Conservation (phyloP, 2,888 invertebrate species). For the Patella pellucida region DNA sequence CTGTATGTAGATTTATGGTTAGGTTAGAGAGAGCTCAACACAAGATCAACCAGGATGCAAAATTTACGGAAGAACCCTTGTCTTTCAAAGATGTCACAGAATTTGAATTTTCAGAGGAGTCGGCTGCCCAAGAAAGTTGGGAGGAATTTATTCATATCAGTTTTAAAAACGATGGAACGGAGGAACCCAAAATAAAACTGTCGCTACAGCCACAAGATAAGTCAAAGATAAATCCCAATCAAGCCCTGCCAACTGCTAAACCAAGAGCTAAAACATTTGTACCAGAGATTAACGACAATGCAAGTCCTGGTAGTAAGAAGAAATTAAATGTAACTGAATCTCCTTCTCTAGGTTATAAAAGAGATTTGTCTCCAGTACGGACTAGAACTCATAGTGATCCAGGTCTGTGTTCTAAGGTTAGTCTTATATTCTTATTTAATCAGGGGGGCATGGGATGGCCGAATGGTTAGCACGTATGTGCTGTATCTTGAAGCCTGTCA, state of each 20-base stretch:
- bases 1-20: conserved; percentile 37
- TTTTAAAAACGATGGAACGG: conserved; percentile 25
- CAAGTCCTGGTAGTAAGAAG: background rate
- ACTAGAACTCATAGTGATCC: conserved; percentile 44
- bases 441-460: too few species aligned
- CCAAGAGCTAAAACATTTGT: background rate
- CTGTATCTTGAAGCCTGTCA: too few species aligned
- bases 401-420: conserved; percentile 17
- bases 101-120: conserved; percentile 27
- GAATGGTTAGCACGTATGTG: too few species aligned
- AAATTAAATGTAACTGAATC: background rate
- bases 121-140: conserved; percentile 19
- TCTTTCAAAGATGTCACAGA: conserved; percentile 20
- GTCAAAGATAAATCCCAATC: conserved; percentile 6
- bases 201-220: background rate
- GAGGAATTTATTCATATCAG: conserved; percentile 49
- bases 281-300: background rate
- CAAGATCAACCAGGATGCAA: conserved; percentile 30
- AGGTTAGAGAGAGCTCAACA: conserved; percentile 43
- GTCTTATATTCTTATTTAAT: too few species aligned
- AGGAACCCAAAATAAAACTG: conserved; percentile 12
- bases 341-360: background rate
- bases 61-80: conserved; percentile 29
- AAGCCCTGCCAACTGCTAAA: background rate
- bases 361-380: background rate